These are phyloP conservation scores for Conchocele bisecta DNA, from an alignment of 2,888 invertebrate genomes.

Conservation along the genomic window DNA sequence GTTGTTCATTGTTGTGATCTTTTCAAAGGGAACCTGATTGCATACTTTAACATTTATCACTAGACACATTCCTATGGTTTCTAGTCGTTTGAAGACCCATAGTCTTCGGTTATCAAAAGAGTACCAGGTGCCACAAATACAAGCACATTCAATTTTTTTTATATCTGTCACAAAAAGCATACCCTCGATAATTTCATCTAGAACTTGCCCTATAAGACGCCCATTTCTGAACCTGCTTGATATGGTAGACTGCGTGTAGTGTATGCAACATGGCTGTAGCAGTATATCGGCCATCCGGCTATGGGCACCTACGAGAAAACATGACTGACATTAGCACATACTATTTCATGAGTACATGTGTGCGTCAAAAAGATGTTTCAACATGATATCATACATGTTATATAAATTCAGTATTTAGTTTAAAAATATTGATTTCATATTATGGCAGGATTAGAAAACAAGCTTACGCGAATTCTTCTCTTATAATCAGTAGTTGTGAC, in stretches of 20 bases:
- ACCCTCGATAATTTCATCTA: conserved; percentile 41
- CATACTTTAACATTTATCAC: conserved; percentile 29
- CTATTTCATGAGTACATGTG: too few relatives aligned
- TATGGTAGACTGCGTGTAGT: conserved; percentile 42
- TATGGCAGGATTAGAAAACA: too few relatives aligned
- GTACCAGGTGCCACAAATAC: conserved; percentile 23
- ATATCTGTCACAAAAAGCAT: conserved; percentile 34
- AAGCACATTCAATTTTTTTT: conserved; percentile 24
- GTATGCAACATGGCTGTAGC: conserved; percentile 43
- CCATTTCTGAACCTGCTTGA: conserved; percentile 37
- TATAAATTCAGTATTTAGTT: too few relatives aligned
- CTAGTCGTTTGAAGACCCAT: conserved; percentile 52
- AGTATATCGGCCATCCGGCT: too few relatives aligned
- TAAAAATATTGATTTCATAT: too few relatives aligned
- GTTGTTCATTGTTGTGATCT: conserved; percentile 27
- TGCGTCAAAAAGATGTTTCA: too few relatives aligned
- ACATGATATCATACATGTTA: too few relatives aligned
- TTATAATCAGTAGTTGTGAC: too few relatives aligned
- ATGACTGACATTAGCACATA: too few relatives aligned
- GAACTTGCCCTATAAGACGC: conserved; percentile 15
- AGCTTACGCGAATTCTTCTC: too few relatives aligned
- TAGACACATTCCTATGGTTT: conserved; percentile 20
- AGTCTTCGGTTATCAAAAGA: conserved; percentile 47
- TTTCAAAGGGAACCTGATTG: conserved; percentile 17
- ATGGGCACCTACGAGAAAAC: too few relatives aligned